Base-by-base conservation (phyloP, 1,140 invertebrate species). In the Diprion similis region DNA sequence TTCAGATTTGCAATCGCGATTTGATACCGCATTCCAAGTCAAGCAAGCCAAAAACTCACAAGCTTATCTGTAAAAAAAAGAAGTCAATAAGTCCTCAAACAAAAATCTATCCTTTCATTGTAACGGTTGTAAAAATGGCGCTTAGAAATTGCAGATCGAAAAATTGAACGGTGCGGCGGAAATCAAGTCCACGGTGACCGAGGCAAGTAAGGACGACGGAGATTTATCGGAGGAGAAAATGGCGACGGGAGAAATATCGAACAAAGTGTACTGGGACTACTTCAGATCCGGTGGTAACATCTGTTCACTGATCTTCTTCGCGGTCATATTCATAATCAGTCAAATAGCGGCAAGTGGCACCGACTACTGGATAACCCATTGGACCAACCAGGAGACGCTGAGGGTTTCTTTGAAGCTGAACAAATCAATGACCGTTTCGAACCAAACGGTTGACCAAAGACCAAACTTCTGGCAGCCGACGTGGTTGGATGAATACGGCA, bases 291-390 rank as follows among this genome's bases (percentile, higher is more conserved):
- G 95, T 15, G 89, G 91, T 7, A 92, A 91, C 1, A 87, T 89
- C 18, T 86, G 89, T 18, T 81, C 90, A 11, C 87, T 95, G 0
- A 67, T 89, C 0, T 74, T 91, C 0, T 88, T 95, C 19, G 66
- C 92, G 0, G 66, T 92, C 0, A 74, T 92, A 0, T 89, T 94
- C 78, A 15, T 95, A 0, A 15, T 94, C 0, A 91, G 94, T 0
- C 94, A 96, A 87, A 84, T 90, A 0, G 84, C 90, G 0, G 94
- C 92, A 47, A 94, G 92, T 74, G 90, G 91, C 0, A 90, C 91
- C 8, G 95, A 97, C 81, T 97, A 92, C 81, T 97, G 95, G 91
- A 87, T 96, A 0, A 93, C 93, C 75, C 92, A 91, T 72, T 97
- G 95, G 96, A 90, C 89, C 0, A 89, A 89, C 47, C 73, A 89